Conservation (phyloP, 2,113 vertebrate species). For the Benitochromis conjunctus region DNA sequence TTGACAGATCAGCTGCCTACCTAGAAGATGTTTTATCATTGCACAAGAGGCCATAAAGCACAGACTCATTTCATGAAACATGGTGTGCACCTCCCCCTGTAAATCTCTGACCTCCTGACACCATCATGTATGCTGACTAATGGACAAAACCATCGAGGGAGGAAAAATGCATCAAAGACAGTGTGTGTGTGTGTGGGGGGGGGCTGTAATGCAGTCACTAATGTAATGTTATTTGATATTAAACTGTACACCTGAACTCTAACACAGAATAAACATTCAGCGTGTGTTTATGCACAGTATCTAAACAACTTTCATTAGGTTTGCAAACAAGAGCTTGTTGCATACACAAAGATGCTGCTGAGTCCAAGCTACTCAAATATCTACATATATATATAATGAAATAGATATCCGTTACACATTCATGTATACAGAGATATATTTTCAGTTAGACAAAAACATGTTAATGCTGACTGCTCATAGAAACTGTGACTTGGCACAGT, state of each 20-base stretch:
- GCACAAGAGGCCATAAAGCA: constrained; percentile 33
- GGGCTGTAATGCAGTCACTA: background rate
- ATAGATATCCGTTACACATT: background rate
- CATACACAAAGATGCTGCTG: background rate
- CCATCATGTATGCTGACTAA: constrained; percentile 20
- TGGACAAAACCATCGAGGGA: constrained; percentile 32
- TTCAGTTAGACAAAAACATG: background rate
- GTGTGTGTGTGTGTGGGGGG: background rate
- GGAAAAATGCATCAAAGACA: constrained; percentile 36
- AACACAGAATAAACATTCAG: background rate
- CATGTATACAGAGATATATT: background rate
- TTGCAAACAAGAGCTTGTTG: background rate
- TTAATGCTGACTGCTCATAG: background rate
- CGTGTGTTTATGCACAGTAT: background rate
- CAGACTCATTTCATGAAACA: constrained; percentile 34
- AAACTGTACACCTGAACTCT: constrained; percentile 17
- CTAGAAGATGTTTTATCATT: constrained; percentile 44
- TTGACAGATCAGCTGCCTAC: constrained; percentile 37
- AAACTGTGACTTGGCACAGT: background rate
- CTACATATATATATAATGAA: background rate
- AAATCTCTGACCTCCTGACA: constrained; percentile 57
- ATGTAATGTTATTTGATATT: constrained; percentile 26
- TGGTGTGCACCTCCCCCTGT: constrained; percentile 17
- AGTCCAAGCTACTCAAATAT: background rate
- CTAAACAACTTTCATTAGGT: background rate